Percentiles rank a stretch among this genome's conserved stretches.
Conservation (phyloP, 2,888 invertebrate species). For the Allygus modestus region DNA sequence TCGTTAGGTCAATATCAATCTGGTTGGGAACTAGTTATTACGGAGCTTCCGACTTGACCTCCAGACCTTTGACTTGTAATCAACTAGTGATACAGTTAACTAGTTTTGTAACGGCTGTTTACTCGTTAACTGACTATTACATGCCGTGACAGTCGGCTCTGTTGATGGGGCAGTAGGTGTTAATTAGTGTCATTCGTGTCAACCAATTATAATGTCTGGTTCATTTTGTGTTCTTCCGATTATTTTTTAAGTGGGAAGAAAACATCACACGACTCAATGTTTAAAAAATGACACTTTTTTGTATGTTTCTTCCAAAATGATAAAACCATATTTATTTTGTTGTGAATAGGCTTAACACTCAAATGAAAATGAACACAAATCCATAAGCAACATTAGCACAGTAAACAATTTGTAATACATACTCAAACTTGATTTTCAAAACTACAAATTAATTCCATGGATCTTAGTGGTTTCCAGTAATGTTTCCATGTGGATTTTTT, state of each 20-base stretch:
- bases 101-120: conserved; percentile 24
- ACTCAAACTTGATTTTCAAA: too few species aligned
- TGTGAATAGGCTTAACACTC: too few species aligned
- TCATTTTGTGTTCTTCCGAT: neutral
- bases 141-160: neutral
- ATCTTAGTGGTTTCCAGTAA: too few species aligned
- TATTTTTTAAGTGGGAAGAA: neutral
- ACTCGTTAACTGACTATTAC: conserved; percentile 3
- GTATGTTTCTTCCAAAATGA: too few species aligned
- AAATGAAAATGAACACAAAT: too few species aligned
- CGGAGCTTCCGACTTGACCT: conserved; percentile 1
- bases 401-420: too few species aligned
- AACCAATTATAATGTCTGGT: neutral
- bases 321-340: too few species aligned
- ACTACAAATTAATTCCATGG: too few species aligned
- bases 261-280: too few species aligned
- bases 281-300: too few species aligned
- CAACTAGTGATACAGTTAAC: conserved; percentile 17
- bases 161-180: conserved; percentile 13
- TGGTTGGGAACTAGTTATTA: neutral
- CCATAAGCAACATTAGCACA: too few species aligned
- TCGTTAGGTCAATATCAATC: conserved; percentile 6
- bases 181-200: conserved; percentile 4
- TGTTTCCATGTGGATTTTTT: too few species aligned
- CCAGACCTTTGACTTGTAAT: neutral